These are phyloP conservation scores for Siniperca knerii DNA, from an alignment of 2,113 vertebrate species.

Conservation along the genomic window DNA sequence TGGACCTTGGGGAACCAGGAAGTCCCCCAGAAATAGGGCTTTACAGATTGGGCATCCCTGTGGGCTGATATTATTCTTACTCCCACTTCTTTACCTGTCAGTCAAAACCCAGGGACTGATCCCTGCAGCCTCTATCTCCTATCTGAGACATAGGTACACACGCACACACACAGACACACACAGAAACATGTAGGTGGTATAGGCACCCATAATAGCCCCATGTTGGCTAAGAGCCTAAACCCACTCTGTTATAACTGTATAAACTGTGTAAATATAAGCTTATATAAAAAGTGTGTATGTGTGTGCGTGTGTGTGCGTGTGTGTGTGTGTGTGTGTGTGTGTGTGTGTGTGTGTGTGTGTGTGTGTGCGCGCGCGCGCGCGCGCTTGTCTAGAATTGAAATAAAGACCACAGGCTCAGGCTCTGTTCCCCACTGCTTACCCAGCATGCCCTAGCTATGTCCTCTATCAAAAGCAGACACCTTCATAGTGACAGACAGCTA, in stretches of 20 bases:
- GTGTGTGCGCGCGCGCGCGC: constrained; percentile 10
- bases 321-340: neutral
- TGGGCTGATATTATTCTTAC: constrained; percentile 77
- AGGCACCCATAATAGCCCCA: constrained; percentile 36
- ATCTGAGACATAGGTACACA: constrained; percentile 33
- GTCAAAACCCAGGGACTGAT: constrained; percentile 71
- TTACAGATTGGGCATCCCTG: constrained; percentile 76
- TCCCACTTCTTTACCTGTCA: constrained; percentile 79
- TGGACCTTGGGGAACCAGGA: constrained; percentile 82
- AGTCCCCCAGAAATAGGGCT: constrained; percentile 76
- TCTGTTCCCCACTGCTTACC: constrained; percentile 69
- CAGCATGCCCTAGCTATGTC: constrained; percentile 64
- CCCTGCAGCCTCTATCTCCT: constrained; percentile 58
- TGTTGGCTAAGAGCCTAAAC: constrained; percentile 33
- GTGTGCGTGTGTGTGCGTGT: constrained; percentile 8
- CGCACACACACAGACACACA: constrained; percentile 30
- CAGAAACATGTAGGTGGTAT: constrained; percentile 23
- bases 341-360: constrained; percentile 15
- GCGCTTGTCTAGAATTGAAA: constrained; percentile 40
- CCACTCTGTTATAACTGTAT: constrained; percentile 23
- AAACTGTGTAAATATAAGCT: constrained; percentile 28
- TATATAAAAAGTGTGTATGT: neutral
- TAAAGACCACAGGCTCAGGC: constrained; percentile 69
- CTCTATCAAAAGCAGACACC: constrained; percentile 70
- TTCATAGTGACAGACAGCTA: constrained; percentile 60